These are phyloP conservation scores for Drosophila neotestacea DNA, from an alignment of 2,888 invertebrate species.

Conservation along the genomic window DNA sequence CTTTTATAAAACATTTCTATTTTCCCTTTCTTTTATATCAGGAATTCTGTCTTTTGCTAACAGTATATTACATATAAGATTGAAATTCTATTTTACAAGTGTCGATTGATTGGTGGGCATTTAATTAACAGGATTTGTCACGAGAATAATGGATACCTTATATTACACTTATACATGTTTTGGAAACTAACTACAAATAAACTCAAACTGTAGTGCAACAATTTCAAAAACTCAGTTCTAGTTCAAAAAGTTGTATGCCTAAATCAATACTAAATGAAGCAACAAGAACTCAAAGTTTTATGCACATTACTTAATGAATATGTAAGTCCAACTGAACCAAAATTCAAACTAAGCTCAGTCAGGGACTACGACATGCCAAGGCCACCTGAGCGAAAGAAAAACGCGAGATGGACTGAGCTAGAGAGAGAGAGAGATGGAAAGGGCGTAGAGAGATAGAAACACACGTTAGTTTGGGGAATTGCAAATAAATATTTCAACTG, in stretches of 20 bases:
- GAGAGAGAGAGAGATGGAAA: neutral
- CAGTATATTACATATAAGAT: too few species aligned
- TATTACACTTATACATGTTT: neutral
- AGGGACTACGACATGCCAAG: slow-evolving; percentile 16
- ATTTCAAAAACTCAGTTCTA: slow-evolving; percentile 26
- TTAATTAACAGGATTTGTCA: neutral
- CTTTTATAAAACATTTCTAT: too few species aligned
- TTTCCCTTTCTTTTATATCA: too few species aligned
- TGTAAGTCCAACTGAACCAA: slow-evolving; percentile 11
- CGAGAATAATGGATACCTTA: neutral
- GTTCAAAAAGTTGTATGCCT: slow-evolving; percentile 47
- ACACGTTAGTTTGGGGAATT: slow-evolving; percentile 79
- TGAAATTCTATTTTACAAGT: too few species aligned
- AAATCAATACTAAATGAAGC: slow-evolving; percentile 59
- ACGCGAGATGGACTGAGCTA: neutral
- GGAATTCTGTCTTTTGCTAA: too few species aligned
- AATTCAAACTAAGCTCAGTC: slow-evolving; percentile 13
- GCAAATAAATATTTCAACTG: slow-evolving; percentile 82
- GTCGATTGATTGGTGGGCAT: too few species aligned
- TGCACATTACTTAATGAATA: slow-evolving; percentile 50
- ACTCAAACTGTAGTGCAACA: slow-evolving; percentile 25
- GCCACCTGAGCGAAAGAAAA: slow-evolving; percentile 26
- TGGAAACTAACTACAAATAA: slow-evolving; percentile 16
- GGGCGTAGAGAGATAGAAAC: slow-evolving; percentile 6
- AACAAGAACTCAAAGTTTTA: slow-evolving; percentile 10